Evolutionary conservation across 2,797 vertebrate species (phyloP).

Genomic region (Yasuhikotakia modesta): DNA sequence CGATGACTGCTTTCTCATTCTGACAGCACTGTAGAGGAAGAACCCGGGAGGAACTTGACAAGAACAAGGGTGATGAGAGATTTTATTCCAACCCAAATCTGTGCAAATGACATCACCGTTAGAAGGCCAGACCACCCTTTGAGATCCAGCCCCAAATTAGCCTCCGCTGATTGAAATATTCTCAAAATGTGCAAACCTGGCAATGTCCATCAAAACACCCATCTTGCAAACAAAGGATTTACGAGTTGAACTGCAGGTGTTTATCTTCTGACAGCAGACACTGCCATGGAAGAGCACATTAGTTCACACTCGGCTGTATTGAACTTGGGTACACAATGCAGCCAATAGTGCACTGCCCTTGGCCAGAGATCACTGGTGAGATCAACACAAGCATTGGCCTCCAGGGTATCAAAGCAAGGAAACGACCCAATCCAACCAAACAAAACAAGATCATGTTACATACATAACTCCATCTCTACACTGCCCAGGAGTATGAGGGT

Average conservation of each 20-base stretch:
- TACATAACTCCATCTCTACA: constrained; percentile 46
- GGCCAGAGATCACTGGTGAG: constrained; percentile 48
- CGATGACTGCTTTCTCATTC: background rate
- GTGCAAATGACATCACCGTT: constrained; percentile 37
- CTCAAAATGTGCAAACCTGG: constrained; percentile 8
- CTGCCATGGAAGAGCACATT: constrained; percentile 2
- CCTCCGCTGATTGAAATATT: constrained; percentile 36
- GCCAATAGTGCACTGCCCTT: constrained; percentile 44
- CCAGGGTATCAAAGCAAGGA: constrained; percentile 45
- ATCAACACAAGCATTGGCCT: constrained; percentile 37
- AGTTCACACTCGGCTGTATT: constrained; percentile 34
- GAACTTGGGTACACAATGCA: constrained; percentile 32
- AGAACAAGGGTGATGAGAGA: constrained; percentile 7
- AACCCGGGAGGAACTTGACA: background rate
- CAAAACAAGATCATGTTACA: constrained; percentile 42
- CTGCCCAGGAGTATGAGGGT: constrained; percentile 61
- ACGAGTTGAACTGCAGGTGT: constrained; percentile 15
- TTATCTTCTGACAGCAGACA: constrained; percentile 31
- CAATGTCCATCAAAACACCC: constrained; percentile 11
- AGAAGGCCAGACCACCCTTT: constrained; percentile 6
- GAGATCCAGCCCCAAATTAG: constrained; percentile 29
- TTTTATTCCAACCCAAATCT: constrained; percentile 18
- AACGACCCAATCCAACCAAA: constrained; percentile 47
- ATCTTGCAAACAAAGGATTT: constrained; percentile 16
- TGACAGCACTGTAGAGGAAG: background rate